Evolutionary conservation across 1,140 invertebrate genomes (phyloP), one percentile per base, ranked within the genome.

Genomic region (Cyphomyrmex costatus): DNA sequence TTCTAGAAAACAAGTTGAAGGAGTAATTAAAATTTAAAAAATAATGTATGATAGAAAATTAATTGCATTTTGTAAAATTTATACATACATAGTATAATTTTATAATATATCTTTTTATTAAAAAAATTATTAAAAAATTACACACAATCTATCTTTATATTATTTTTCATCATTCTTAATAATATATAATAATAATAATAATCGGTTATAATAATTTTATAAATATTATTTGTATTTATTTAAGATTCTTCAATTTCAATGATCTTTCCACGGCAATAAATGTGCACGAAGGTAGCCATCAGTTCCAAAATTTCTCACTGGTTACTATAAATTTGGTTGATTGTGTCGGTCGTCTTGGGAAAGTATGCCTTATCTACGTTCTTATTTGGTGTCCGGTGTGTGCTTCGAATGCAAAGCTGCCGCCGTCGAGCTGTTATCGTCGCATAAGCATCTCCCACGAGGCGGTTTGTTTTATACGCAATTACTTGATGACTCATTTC

Each of bases 401-500:
- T 92, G 93, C 90, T 88, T 87, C 82, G 92, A 93, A 93, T 92
- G 90, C 91, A 90, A 89, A 92, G 87, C 82, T 73, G 66, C 85
- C 87, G 91, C 91, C 86, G 87, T 77, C 58, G 74, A 51, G 71
- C 53, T 53, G 74, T 87, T 91, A 92, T 93, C 89, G 86, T 65
- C 65, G 60, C 88, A 78, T 85, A 86, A 86, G 86, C 79, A 93
- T 92, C 92, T 92, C 68, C 63, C n/a, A 84, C 76, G 68, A 80
- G 66, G 82, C 86, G 88, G 91, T 92, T 92, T 89, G 87, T 90
- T 93, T 93, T 93, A 93, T 88, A 86, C 89, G 88, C 93, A 92
- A 94, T 94, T 93, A 94, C 92, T 94, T 93, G 93, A 94, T 94
- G 93, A 94, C 90, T 94, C 93, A 94, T 94, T 94, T 93, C 91